A percentile compares a stretch with the other conserved stretches of the same genome.
Conservation (phyloP, 2,797 vertebrate genomes). For the Artibeus jamaicensis region DNA sequence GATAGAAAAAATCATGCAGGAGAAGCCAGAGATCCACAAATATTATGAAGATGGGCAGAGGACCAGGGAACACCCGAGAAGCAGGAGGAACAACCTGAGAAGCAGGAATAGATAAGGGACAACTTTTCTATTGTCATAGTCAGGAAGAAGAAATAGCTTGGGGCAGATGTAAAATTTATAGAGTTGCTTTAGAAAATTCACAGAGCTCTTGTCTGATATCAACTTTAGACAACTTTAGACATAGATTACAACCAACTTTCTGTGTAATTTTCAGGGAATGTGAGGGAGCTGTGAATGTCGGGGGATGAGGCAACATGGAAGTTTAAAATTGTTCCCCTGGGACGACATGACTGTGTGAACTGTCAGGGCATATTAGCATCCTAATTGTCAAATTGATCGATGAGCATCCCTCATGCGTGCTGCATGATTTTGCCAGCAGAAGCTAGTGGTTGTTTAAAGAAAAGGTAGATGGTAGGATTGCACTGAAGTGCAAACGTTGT, state of each 20-base stretch:
- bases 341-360: neutral
- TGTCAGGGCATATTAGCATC: neutral
- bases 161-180: neutral
- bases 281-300: neutral
- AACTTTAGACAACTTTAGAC: neutral
- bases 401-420: neutral
- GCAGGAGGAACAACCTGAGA: neutral
- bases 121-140: neutral
- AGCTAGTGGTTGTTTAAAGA: neutral
- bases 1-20: neutral
- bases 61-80: neutral
- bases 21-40: neutral
- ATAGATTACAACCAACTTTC: neutral
- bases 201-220: neutral
- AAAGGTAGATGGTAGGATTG: neutral
- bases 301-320: neutral
- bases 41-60: neutral
- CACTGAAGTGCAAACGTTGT: neutral
- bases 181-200: neutral
- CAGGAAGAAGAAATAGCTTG: neutral
- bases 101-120: neutral
- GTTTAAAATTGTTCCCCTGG: neutral
- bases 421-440: neutral
- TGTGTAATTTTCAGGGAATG: neutral
- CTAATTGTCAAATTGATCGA: neutral